Conservation (phyloP, 2,113 vertebrate genomes). For the Epinephelus cyanopodus region DNA sequence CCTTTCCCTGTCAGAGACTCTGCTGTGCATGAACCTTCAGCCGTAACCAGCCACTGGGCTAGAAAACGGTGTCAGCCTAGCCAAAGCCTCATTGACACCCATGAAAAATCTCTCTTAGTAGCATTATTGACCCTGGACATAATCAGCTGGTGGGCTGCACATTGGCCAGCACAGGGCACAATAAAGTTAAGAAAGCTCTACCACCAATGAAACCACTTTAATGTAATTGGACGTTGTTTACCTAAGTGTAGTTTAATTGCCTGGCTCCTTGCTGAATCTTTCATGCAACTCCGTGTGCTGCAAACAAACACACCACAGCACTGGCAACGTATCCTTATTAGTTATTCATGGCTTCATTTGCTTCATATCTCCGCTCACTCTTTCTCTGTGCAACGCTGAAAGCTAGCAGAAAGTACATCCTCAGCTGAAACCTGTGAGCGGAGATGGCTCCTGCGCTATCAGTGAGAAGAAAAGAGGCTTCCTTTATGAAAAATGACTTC, state of each 20-base stretch:
- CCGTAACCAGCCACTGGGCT: slow-evolving; percentile 64
- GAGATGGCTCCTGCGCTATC: slow-evolving; percentile 5
- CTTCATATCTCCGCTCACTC: slow-evolving; percentile 57
- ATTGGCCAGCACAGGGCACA: slow-evolving; percentile 45
- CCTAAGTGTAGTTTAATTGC: slow-evolving; percentile 74
- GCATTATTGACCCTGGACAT: slow-evolving; percentile 66
- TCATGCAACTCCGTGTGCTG: slow-evolving; percentile 59
- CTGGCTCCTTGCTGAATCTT: slow-evolving; percentile 59
- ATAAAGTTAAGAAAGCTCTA: slow-evolving; percentile 61
- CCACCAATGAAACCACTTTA: slow-evolving; percentile 46
- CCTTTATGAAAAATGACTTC: slow-evolving; percentile 45
- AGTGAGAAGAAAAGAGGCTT: slow-evolving; percentile 30
- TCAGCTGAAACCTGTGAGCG: slow-evolving; percentile 21
- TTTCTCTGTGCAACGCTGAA: slow-evolving; percentile 35
- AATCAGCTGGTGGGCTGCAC: slow-evolving; percentile 58
- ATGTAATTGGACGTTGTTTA: slow-evolving; percentile 66
- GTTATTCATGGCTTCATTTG: slow-evolving; percentile 70
- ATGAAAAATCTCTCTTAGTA: slow-evolving; percentile 72
- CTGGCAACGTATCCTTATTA: slow-evolving; percentile 54
- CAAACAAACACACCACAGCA: slow-evolving; percentile 52
- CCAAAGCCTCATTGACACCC: slow-evolving; percentile 73
- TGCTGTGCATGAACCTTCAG: slow-evolving; percentile 75
- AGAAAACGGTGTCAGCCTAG: slow-evolving; percentile 53
- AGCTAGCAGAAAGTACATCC: slow-evolving; percentile 24
- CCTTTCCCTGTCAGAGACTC: slow-evolving; percentile 75